Evolutionary conservation across 23 tunicate genomes (phyloP), one percentile per base, ranked within the genome.

Genomic region (Clavelina lepadiformis): DNA sequence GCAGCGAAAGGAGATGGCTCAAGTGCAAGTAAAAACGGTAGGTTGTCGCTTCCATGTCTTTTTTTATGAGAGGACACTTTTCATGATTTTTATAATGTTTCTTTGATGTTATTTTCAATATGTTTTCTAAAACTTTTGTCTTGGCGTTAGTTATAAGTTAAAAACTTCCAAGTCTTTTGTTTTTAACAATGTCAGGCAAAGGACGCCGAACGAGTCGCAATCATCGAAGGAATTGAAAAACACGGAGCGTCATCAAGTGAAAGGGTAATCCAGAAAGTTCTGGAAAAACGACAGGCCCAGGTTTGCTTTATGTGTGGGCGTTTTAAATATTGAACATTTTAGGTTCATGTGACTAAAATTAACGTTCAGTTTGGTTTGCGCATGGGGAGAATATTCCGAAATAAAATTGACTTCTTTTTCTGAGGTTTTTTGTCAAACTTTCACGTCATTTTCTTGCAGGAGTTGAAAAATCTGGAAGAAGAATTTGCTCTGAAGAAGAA

Each of bases 401-500:
- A 41, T 15, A 11, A 41, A 41, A 41, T 11, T 11, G 11, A 15
- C 15, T 41, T 11, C 49, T 11, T 41, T 41, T 11, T 41, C 15
- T 41, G 49, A 11, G 49, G 11, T 11, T 11, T 22, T 18, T 7
- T 54, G 60, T 7, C 11, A 11, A 41, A 41, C 15, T 41, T 41
- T 41, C 49, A 11, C 15, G 15, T 38, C 11, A 18, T 38, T 65
- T 65, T 41, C 11, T n/a, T 44, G 31, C 44, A 89, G 97, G 97
- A 89, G 36, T 38, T 81, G 71, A 76, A 75, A 61, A 74, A 89
- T 51, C 34, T 89, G 54, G 85, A 75, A 34, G 89, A 69, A 32
- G 97, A 89, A 74, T 81, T 75, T 69, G 89, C 84, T 35, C 54
- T 89, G 13, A 73, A 59, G 54, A 89, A 81, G 63, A 89, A 89